Base-by-base conservation (phyloP, 1,140 invertebrate species). In the Macrostomum lignano region DNA sequence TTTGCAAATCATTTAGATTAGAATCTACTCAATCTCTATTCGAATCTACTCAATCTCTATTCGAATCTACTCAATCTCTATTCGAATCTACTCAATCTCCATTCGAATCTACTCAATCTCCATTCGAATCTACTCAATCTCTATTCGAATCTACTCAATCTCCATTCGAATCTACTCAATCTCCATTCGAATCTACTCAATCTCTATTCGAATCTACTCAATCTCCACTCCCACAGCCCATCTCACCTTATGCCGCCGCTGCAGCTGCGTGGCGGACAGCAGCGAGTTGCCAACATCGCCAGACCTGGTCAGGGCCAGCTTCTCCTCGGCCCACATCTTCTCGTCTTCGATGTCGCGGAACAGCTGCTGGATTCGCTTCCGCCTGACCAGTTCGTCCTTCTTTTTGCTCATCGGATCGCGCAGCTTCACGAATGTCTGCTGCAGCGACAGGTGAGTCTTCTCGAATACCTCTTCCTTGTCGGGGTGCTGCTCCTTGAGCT, bases 331-430 rank as follows among this genome's bases (percentile, higher is more conserved):
- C 86, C 88, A 98, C 6, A 94, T 57, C 44, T 91, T 86, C 56
- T 98, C 91, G 56, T 98, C 91, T 49, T 96, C 91, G 32, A 96
- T 71, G 56, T 98, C 88, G 37, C 91, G 68, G 22, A 82, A 67
- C 64, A 96, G 98, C 57, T 96, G 88, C 68, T 84, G 93, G 1
- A 88, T 86, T 58, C 91, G 79, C 58, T 96, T 96, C 58, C 93
- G 93, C 64, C 93, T 88, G 39, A 84, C 74, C 28, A 98, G 52
- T 7, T 82, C 69, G 28, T 68, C 62, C 44, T 93, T 78, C 0
- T 84, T 65, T 38, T 79, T 72, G 36, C 81, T 49, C 7, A 98
- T 58, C 10, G 91, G 91, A 21, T 73, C 77, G 44, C 66, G 60
- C 10, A 70, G 54, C 41, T 63, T 49, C 33, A 65, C 49, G 41